Percentiles rank a stretch among this genome's conserved stretches.
Conservation (phyloP, 2,888 invertebrate species). For the Herminia tarsipennalis region DNA sequence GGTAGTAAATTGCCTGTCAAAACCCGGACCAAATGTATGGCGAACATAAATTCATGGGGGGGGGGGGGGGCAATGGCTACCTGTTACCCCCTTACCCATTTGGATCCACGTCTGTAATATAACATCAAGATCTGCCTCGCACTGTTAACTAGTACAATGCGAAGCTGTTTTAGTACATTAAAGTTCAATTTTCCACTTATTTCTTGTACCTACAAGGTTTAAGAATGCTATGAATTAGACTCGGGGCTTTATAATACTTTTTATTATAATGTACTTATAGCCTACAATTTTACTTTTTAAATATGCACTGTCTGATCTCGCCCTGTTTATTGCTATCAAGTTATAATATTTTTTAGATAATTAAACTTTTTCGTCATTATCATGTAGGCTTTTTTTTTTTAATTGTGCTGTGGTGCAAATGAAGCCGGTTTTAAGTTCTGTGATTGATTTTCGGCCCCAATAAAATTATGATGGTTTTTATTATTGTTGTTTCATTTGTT, state of each 20-base stretch:
- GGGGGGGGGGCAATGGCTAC: no score
- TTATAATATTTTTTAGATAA: slow-evolving; percentile 4
- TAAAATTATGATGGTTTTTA: slow-evolving; percentile 36
- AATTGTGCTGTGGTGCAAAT: slow-evolving; percentile 29
- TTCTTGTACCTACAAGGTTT: slow-evolving; percentile 27
- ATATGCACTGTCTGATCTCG: no score
- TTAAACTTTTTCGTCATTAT: slow-evolving; percentile 17
- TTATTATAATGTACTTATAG: no score
- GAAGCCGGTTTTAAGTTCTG: slow-evolving; percentile 40
- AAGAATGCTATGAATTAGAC: slow-evolving; percentile 2
- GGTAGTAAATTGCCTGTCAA: no score
- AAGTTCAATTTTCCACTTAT: slow-evolving; percentile 18
- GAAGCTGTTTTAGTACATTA: no score
- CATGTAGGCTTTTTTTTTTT: slow-evolving; percentile 23
- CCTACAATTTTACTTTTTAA: not conserved
- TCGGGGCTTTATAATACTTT: slow-evolving; percentile 3
- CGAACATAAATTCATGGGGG: no score
- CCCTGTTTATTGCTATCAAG: slow-evolving; percentile 8
- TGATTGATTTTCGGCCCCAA: slow-evolving; percentile 42
- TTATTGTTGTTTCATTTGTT: slow-evolving; percentile 8
- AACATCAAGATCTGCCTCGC: no score
- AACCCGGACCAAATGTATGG: no score
- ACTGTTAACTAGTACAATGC: no score
- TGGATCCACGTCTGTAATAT: no score
- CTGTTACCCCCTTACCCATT: no score